Conservation (phyloP, 2,797 vertebrate species). For the Mus caroli region DNA sequence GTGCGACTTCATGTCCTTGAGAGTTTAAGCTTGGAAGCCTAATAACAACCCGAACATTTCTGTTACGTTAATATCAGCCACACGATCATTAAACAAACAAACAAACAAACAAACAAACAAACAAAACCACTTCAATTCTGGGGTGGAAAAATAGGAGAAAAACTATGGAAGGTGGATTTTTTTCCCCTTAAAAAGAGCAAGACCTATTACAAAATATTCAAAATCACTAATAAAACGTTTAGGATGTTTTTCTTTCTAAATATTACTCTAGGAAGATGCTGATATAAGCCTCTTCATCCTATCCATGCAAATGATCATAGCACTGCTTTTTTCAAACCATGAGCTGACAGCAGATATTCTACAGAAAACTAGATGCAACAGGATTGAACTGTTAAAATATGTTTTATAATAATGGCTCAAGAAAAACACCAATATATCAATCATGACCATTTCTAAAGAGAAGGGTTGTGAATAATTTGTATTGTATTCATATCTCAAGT, state of each 20-base stretch:
- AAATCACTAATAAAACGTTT: constrained; percentile 55
- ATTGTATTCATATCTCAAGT: constrained; percentile 28
- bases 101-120: no score
- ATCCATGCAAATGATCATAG: background rate
- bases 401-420: constrained; percentile 39
- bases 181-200: background rate
- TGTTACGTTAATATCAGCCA: constrained; percentile 5
- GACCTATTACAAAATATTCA: constrained; percentile 24
- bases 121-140: background rate
- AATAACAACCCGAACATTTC: background rate
- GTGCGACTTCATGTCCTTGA: background rate
- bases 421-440: constrained; percentile 32
- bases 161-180: background rate
- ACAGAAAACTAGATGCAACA: constrained; percentile 14
- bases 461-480: constrained; percentile 24
- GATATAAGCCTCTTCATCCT: background rate
- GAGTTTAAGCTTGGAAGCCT: background rate
- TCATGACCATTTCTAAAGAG: constrained; percentile 4
- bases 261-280: background rate
- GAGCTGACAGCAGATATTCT: constrained; percentile 25
- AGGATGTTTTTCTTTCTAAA: constrained; percentile 29
- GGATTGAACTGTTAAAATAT: constrained; percentile 48
- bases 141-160: background rate
- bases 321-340: background rate
- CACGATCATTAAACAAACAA: background rate